phyloP scores from a whole-genome alignment of 2,113 vertebrate genomes.

The Microtus ochrogaster region DNA sequence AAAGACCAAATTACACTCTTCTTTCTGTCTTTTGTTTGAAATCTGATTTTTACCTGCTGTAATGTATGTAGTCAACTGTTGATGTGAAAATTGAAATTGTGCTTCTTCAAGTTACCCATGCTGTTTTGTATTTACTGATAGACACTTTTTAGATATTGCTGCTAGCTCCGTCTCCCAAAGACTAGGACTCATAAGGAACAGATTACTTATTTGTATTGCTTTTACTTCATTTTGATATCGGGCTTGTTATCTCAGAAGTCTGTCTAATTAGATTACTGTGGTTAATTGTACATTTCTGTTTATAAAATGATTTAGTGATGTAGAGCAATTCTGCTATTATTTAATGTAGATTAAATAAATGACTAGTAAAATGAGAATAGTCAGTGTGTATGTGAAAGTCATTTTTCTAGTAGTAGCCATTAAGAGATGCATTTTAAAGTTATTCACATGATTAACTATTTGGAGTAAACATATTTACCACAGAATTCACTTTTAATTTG shows the following conservation, averaged over 20 bases:
- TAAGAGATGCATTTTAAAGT: not conserved
- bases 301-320: not conserved
- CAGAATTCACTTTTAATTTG: not conserved
- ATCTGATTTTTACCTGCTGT: not conserved
- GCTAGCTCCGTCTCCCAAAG: not conserved
- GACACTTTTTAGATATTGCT: not conserved
- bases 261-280: not conserved
- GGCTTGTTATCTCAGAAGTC: not conserved
- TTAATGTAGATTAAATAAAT: not conserved
- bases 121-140: not conserved
- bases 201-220: not conserved
- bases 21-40: slow-evolving; percentile 17
- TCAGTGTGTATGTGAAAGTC: no score
- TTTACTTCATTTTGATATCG: not conserved
- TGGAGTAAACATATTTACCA: not conserved
- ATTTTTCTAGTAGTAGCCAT: no score
- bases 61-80: not conserved
- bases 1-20: not conserved
- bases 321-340: not conserved
- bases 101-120: not conserved
- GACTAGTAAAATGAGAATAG: not conserved
- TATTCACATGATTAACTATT: not conserved
- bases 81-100: not conserved
- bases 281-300: not conserved
- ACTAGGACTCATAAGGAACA: not conserved